Evolutionary conservation across 2,113 vertebrate genomes (phyloP).

Genomic region (Centropus unirufus): DNA sequence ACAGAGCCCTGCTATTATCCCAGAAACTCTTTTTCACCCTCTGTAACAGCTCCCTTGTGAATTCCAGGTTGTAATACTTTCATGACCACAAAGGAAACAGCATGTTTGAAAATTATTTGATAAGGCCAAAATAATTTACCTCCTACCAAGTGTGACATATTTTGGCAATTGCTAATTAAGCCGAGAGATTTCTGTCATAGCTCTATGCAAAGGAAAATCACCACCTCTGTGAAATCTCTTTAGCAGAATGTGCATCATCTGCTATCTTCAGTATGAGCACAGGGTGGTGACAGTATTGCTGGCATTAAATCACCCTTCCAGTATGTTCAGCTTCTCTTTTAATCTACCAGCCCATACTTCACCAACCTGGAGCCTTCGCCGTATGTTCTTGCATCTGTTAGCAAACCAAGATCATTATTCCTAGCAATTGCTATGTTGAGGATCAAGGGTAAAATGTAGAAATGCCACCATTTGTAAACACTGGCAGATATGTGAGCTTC

Average conservation of each 20-base stretch:
- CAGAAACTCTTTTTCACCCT: background rate
- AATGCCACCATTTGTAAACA: background rate
- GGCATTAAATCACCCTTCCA: background rate
- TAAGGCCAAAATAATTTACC: conserved; percentile 46
- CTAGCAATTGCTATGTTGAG: background rate
- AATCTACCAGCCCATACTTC: background rate
- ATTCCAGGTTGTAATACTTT: background rate
- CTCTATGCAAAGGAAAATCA: background rate
- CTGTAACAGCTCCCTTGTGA: background rate
- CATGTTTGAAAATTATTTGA: background rate
- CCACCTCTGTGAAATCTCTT: conserved; percentile 11
- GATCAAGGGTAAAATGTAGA: background rate
- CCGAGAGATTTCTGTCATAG: conserved; percentile 4
- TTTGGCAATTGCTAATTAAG: background rate
- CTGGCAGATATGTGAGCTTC: background rate
- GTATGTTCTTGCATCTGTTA: background rate
- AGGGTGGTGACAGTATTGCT: background rate
- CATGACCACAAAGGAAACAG: conserved; percentile 11
- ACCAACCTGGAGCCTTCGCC: background rate
- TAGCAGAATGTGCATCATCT: background rate
- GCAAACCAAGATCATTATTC: background rate
- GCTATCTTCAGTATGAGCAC: background rate
- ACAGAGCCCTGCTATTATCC: background rate
- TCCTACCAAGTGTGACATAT: conserved; percentile 31
- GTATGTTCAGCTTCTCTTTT: background rate